A percentile compares a stretch with the other conserved stretches of the same genome.
Conservation (phyloP, 2,888 invertebrate species). For the Tinea semifulvella region DNA sequence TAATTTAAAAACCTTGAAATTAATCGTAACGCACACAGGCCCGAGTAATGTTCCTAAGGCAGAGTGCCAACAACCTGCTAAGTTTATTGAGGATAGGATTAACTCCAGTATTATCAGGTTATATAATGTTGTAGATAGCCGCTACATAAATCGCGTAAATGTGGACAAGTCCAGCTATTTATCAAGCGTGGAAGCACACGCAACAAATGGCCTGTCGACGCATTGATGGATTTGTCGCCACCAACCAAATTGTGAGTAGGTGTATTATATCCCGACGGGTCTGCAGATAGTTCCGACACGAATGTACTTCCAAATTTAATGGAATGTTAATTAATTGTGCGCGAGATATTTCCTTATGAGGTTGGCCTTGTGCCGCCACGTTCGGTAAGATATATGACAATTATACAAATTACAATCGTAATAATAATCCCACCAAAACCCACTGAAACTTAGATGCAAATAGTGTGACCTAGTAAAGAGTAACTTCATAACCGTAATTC, state of each 20-base stretch:
- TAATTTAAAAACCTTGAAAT: constrained; percentile 8
- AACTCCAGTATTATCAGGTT: constrained; percentile 21
- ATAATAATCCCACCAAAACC: too few species aligned
- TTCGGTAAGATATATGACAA: background rate
- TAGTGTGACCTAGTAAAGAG: too few species aligned
- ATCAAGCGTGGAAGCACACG: constrained; percentile 60
- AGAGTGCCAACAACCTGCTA: constrained; percentile 13
- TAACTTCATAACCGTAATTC: too few species aligned
- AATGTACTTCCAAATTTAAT: background rate
- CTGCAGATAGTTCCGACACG: background rate
- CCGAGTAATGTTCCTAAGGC: constrained; percentile 7
- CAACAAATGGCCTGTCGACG: constrained; percentile 63
- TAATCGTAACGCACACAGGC: constrained; percentile 9
- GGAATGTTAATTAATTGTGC: constrained; percentile 10
- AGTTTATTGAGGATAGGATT: constrained; percentile 13
- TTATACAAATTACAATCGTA: constrained; percentile 1
- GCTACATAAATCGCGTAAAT: constrained; percentile 53
- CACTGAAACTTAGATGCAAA: too few species aligned
- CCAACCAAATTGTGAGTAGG: constrained; percentile 28
- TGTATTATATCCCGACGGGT: constrained; percentile 10
- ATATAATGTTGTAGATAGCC: constrained; percentile 36
- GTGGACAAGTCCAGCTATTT: constrained; percentile 57
- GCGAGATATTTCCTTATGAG: constrained; percentile 12
- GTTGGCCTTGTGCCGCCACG: constrained; percentile 1
- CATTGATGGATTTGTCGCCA: constrained; percentile 63